Base-by-base conservation (phyloP, 92 coral and sea anemone species). In the Zoanthus gigantus region DNA sequence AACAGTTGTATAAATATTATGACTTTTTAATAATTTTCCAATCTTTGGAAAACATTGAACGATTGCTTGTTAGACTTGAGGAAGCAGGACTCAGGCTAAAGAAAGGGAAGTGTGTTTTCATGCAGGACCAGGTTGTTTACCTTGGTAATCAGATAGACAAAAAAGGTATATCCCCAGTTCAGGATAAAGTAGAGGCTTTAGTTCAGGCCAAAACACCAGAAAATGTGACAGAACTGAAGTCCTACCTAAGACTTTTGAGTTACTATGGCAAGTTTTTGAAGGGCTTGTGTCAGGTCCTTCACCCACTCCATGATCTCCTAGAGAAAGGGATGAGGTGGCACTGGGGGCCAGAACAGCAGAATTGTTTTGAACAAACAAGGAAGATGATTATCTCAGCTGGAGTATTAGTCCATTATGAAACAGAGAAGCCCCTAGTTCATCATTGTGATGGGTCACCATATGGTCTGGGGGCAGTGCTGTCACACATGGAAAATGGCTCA, bases 391-490 rank as follows among this genome's bases (percentile, higher is more conserved):
- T 48, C 58, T 84, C 88, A 71, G 15, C 74, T 17, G 54, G 73
- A 52, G 34, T 82, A 61, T 63, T 82, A 63, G 86, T 66, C 29
- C 86, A 82, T 53, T 66, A 82, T 82, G 86, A 82, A 60, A 34
- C 86, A 47, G 71, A 29, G 71, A 82, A 82, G n/a, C 76, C 86
- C 58, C 60, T 66, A 63, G 42, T 63, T 34, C 73, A 65, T 47
- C 74, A 71, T 30, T 63, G 74, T 61, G 86, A 82, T 82, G 86
- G 76, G 32, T 82, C 86, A 31, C 32, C 86, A 50, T 82, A 32
- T 82, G 86, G 75, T 15, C 58, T 82, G 9, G 86, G 86, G 50
- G 89, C 88, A 50, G 89, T 89, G 12, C 82, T 90, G 18, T 90
- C 90, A 15, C 92, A 90, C 42, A 37, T 37, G 1, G 42, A 37